A percentile compares a stretch with the other conserved stretches of the same genome.
Evolutionary conservation across 1,140 invertebrate species (phyloP).

Genomic region (Drosophila varians): DNA sequence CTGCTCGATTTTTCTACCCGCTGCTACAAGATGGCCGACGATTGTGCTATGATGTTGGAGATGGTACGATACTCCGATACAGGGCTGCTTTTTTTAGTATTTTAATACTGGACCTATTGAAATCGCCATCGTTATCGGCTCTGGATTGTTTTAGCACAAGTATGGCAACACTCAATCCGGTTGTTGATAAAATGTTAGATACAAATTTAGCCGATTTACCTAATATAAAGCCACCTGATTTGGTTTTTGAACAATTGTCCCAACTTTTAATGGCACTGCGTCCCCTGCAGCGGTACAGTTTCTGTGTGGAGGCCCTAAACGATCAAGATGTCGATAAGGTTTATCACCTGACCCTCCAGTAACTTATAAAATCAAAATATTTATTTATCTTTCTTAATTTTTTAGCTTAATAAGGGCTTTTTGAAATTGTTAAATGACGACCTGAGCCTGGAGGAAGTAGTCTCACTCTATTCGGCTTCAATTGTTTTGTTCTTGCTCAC

Average conservation of each 20-base stretch:
- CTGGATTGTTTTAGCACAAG: too few relatives aligned
- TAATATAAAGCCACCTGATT: conserved; percentile 11
- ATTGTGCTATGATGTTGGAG: not conserved
- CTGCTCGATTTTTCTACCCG: not conserved
- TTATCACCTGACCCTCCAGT: too few relatives aligned
- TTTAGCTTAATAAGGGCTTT: conserved; percentile 32
- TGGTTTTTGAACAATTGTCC: conserved; percentile 12
- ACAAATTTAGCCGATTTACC: conserved; percentile 1
- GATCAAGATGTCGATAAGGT: conserved; percentile 25
- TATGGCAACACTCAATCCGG: conserved; percentile 8
- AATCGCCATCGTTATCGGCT: too few relatives aligned
- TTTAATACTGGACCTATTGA: too few relatives aligned
- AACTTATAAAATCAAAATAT: not conserved
- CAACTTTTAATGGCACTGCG: not conserved
- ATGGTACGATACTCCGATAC: too few relatives aligned
- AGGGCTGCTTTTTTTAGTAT: too few relatives aligned
- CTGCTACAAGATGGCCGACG: not conserved
- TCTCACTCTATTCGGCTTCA: conserved; percentile 39
- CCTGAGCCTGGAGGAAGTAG: conserved; percentile 45
- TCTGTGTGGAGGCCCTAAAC: conserved; percentile 9
- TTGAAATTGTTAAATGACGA: conserved; percentile 19
- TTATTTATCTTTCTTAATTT: not conserved
- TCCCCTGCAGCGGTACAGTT: conserved; percentile 15
- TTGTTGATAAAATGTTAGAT: conserved; percentile 24
- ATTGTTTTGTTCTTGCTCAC: conserved; percentile 29